Base-by-base conservation (phyloP, 1,140 invertebrate genomes). In the Teleopsis dalmanni region DNA sequence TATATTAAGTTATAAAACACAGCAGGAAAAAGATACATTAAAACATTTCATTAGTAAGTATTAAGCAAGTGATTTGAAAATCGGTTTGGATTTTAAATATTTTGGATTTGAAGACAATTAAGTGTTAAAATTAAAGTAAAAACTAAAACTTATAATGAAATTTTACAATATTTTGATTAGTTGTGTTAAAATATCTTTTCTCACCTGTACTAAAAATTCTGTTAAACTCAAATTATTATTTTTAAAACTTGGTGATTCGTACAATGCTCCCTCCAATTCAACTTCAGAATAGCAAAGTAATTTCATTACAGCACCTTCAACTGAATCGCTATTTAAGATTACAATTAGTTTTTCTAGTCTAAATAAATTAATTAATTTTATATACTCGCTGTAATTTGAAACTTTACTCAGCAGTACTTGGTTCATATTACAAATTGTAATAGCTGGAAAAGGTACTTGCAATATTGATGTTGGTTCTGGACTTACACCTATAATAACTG, bases 401-500 rank as follows among this genome's bases (percentile, higher is more conserved):
- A 68, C 65, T 40, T 52, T 57, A 3, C 75, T 76, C 52, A 76
- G 81, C 53, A 80, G 81, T 0, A 78, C 83, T 57, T 84, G 82
- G 61, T 89, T 89, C 73, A 87, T 84, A 59, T 87, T 88, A 58
- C 87, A 89, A 46, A 89, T 78, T 2, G 86, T 88, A 9, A 89
- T 71, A 1, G 86, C 82, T 0, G 87, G 87, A 71, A 89, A 88
- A 1, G 86, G 87, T 25, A 88, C 76, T 31, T 76, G 71, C 0
- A 74, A 66, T 0, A 88, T 68, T 0, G 76, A 71, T 25, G 81
- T 80, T 34, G 81, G 75, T 47, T 79, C 78, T 3, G 85, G 81
- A 56, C 76, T 78, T 37, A 78, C 73, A 52, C 81, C 83, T 33
- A 87, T 83, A 33, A 89, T 85, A 40, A 89, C 82, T 0, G 87